phyloP scores from a whole-genome alignment of 92 coral and sea anemone genomes.

The Bergia sp. region DNA sequence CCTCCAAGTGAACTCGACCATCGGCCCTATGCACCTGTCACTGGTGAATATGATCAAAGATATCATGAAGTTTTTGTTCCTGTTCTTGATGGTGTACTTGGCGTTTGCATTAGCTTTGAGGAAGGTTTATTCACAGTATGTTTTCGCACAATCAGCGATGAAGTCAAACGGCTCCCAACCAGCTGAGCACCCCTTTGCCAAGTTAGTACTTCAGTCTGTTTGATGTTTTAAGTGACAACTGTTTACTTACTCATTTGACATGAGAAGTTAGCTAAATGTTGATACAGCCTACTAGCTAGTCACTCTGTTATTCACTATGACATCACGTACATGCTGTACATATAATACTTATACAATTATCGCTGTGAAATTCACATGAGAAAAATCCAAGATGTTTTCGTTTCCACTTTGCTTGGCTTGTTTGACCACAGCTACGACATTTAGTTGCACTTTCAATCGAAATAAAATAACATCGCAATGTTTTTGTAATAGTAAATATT shows the following conservation, averaged over 20 bases:
- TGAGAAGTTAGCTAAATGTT: no score
- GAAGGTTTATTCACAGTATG: conserved; percentile 84
- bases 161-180: conserved; percentile 7
- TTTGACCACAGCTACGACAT: no score
- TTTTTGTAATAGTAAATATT: no score
- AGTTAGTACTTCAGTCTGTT: background rate
- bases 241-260: background rate
- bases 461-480: no score
- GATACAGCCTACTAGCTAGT: no score
- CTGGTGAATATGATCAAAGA: conserved; percentile 78
- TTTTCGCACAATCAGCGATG: conserved; percentile 26
- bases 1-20: conserved; percentile 70
- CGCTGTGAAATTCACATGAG: no score
- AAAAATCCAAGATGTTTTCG: no score
- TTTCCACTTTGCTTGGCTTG: no score
- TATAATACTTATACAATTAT: no score
- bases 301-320: no score
- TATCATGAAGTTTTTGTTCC: conserved; percentile 69
- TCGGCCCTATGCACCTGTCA: conserved; percentile 88
- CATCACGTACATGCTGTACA: no score
- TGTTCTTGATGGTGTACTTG: conserved; percentile 64
- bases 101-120: conserved; percentile 84
- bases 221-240: background rate
- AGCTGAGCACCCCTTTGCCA: conserved; percentile 14
- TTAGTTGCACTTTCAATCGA: no score